phyloP scores from a whole-genome alignment of 2,797 vertebrate genomes.

The Falco novaeseelandiae region DNA sequence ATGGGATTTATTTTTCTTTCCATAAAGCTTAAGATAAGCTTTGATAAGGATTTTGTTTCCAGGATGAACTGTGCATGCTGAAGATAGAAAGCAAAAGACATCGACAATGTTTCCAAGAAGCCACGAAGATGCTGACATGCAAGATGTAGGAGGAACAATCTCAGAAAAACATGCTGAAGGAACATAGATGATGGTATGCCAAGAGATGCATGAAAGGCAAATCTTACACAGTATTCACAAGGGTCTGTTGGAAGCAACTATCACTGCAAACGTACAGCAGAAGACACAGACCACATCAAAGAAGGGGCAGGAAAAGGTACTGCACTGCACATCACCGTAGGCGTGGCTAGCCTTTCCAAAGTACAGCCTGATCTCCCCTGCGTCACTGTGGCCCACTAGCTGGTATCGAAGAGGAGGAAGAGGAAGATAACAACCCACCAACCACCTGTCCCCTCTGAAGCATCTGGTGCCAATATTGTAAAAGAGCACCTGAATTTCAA shows the following conservation, averaged over 20 bases:
- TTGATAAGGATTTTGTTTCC: neutral
- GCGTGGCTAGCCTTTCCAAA: neutral
- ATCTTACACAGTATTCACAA: neutral
- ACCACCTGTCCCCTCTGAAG: constrained; percentile 24
- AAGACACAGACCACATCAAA: neutral
- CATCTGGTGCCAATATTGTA: neutral
- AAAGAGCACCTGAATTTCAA: neutral
- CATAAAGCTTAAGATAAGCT: neutral
- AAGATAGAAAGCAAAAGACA: neutral
- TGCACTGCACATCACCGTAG: neutral
- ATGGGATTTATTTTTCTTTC: neutral
- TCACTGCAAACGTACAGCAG: neutral
- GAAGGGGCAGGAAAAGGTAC: neutral
- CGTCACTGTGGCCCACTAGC: neutral
- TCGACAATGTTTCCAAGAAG: neutral
- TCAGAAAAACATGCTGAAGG: neutral
- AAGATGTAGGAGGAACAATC: neutral
- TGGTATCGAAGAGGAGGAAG: neutral
- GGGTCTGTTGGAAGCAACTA: neutral
- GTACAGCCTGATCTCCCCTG: neutral
- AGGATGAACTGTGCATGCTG: neutral
- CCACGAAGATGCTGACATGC: neutral
- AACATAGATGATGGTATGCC: neutral
- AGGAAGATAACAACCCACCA: constrained; percentile 35
- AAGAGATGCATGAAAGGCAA: neutral